These are phyloP conservation scores for Aromia moschata DNA, from an alignment of 2,888 invertebrate genomes.

Conservation along the genomic window DNA sequence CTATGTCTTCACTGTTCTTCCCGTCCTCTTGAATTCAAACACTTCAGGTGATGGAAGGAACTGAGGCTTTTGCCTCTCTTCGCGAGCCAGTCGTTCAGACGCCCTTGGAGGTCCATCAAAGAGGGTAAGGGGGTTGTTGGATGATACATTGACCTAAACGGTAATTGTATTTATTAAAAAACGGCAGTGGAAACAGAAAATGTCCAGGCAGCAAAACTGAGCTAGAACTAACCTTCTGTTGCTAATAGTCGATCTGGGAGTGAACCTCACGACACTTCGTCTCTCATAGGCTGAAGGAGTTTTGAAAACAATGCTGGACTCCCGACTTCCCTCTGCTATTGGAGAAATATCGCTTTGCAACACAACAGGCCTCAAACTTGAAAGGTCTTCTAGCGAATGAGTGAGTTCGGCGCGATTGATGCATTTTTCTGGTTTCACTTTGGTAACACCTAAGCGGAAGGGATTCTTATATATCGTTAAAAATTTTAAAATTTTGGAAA, in stretches of 20 bases:
- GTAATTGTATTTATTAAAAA: not conserved
- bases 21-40: conserved; percentile 31
- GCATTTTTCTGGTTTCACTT: conserved; percentile 3
- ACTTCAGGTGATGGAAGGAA: conserved; percentile 27
- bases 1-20: conserved; percentile 28
- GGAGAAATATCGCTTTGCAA: conserved; percentile 29
- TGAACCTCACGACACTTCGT: conserved; percentile 34
- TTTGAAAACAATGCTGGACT: conserved; percentile 36
- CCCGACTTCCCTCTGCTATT: conserved; percentile 32
- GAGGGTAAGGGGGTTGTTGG: conserved; percentile 24
- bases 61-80: conserved; percentile 62
- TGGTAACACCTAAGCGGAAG: not conserved
- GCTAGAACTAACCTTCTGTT: conserved; percentile 20
- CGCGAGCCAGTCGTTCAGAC: conserved; percentile 66
- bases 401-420: conserved; percentile 13
- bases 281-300: conserved; percentile 45
- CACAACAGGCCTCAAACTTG: conserved; percentile 22
- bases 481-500: too few species aligned
- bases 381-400: conserved; percentile 14
- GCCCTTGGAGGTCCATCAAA: conserved; percentile 38
- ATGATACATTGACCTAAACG: conserved; percentile 21
- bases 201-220: too few species aligned
- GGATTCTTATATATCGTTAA: too few species aligned
- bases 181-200: too few species aligned
- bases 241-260: conserved; percentile 25